Evolutionary conservation across 1,140 invertebrate genomes (phyloP), one percentile per base, ranked within the genome.

Genomic region (Nephila pilipes): DNA sequence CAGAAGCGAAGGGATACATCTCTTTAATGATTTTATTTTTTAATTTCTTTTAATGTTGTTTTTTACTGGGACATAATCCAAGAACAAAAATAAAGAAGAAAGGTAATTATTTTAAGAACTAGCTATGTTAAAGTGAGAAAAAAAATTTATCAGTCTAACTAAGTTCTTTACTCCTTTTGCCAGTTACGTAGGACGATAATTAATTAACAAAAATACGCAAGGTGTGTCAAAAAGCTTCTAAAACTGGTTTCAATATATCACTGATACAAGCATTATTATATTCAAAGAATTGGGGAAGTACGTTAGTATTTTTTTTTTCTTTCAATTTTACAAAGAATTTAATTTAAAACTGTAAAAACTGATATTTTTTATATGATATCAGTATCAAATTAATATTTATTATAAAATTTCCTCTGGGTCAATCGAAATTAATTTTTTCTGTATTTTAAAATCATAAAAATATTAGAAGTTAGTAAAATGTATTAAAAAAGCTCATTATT

Each of bases 121-220:
- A 18, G 69, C 29, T 18, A 29, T 36, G 69, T 75, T 75, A 32
- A 36, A 75, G 29, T 32, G 65, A 16, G 57, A 58, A 36, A 75
- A 32, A 75, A 29, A 75, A 16, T 25, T 10, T n/a, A 12, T n/a
- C 22, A 25, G 14, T 32, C 16, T 75, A 75, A 36, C 69, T 32
- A 29, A 36, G 69, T 32, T 75, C 69, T 29, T 36, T 75, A 36
- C 29, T 16, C 32, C 69, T 75, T 25, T 75, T 36, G 69, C 69
- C 69, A 75, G 32, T 75, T 32, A 75, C 69, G 69, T 75, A 29
- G 69, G 69, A 75, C 1, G 69, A 36, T 75, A 75, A 75, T 75
- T 75, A 75, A 75, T 29, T 36, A 75, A 75, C 12, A 75, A 2
- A 36, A 75, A 75, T 32, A 14, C 14, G 29, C 18, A 75, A 75